Evolutionary conservation across 2,888 invertebrate species (phyloP).

Genomic region (Sinelater perroti): DNA sequence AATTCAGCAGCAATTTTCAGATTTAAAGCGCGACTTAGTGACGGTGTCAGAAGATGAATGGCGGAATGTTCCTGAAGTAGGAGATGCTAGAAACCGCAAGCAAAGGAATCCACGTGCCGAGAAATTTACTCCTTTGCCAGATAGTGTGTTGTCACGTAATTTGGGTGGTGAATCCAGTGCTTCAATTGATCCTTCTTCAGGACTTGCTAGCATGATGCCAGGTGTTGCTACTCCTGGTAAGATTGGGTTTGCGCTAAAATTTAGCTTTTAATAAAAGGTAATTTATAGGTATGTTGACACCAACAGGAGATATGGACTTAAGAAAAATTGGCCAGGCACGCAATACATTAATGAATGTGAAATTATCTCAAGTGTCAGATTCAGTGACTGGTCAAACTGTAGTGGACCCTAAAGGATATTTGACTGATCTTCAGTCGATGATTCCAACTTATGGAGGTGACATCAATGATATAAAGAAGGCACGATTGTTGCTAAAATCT

Average conservation of each 20-base stretch:
- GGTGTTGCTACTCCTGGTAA: slow-evolving; percentile 81
- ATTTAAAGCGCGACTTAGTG: slow-evolving; percentile 88
- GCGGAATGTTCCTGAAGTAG: slow-evolving; percentile 97
- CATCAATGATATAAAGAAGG: slow-evolving; percentile 98
- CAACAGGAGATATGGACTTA: slow-evolving; percentile 92
- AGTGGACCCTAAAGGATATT: slow-evolving; percentile 98
- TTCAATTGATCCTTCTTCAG: slow-evolving; percentile 85
- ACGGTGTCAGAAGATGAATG: slow-evolving; percentile 92
- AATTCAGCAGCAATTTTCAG: slow-evolving; percentile 99
- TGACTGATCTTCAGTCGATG: slow-evolving; percentile 99
- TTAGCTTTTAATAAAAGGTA: not conserved
- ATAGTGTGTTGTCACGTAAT: slow-evolving; percentile 90
- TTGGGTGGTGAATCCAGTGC: slow-evolving; percentile 82
- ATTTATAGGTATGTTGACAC: slow-evolving; percentile 75
- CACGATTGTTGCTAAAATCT: slow-evolving; percentile 91
- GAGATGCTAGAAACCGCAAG: slow-evolving; percentile 97
- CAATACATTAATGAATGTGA: slow-evolving; percentile 99
- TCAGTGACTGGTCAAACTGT: slow-evolving; percentile 99
- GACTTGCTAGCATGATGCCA: slow-evolving; percentile 87
- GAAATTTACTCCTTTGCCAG: slow-evolving; percentile 97
- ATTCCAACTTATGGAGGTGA: slow-evolving; percentile 98
- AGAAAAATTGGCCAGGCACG: slow-evolving; percentile 98
- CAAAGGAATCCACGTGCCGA: slow-evolving; percentile 95
- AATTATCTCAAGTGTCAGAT: slow-evolving; percentile 93
- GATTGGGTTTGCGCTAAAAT: slow-evolving; percentile 37